A percentile compares a stretch with the other conserved stretches of the same genome.
phyloP scores from a whole-genome alignment of 2,113 vertebrate genomes.

The Gambusia holbrooki region DNA sequence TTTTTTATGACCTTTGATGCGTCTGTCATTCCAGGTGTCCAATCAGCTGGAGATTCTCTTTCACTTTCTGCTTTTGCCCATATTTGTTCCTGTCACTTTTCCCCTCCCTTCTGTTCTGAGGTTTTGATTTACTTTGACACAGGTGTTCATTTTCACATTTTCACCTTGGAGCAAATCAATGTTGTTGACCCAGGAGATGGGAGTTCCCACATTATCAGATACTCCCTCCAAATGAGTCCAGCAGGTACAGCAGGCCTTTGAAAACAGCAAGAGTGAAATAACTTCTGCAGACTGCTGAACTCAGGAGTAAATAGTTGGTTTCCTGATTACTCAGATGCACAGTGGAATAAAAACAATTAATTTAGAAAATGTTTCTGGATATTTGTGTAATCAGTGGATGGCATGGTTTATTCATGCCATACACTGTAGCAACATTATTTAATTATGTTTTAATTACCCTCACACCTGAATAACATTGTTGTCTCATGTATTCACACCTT shows the following conservation, averaged over 20 bases:
- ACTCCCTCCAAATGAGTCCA: constrained; percentile 12
- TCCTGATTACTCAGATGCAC: neutral
- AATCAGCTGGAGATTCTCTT: constrained; percentile 23
- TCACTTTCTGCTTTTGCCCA: constrained; percentile 8
- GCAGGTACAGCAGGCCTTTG: neutral
- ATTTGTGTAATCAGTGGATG: neutral
- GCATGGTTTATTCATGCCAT: neutral
- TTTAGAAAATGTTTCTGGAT: neutral
- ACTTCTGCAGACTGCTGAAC: neutral
- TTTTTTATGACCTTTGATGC: constrained; percentile 39
- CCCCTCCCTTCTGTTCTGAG: neutral
- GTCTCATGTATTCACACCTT: neutral
- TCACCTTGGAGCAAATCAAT: constrained; percentile 39
- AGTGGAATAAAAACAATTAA: neutral
- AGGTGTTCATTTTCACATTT: constrained; percentile 14
- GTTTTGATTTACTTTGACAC: constrained; percentile 15
- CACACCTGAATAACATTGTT: neutral
- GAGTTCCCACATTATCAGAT: constrained; percentile 4
- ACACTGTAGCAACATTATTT: neutral
- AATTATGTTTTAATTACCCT: neutral
- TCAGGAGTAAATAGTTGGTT: neutral
- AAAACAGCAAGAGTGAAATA: neutral
- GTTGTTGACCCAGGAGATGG: constrained; percentile 14
- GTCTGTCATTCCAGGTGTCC: constrained; percentile 30
- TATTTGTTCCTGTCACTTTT: constrained; percentile 9